Conservation (phyloP, 2,888 invertebrate genomes). For the Ellobium chinense region DNA sequence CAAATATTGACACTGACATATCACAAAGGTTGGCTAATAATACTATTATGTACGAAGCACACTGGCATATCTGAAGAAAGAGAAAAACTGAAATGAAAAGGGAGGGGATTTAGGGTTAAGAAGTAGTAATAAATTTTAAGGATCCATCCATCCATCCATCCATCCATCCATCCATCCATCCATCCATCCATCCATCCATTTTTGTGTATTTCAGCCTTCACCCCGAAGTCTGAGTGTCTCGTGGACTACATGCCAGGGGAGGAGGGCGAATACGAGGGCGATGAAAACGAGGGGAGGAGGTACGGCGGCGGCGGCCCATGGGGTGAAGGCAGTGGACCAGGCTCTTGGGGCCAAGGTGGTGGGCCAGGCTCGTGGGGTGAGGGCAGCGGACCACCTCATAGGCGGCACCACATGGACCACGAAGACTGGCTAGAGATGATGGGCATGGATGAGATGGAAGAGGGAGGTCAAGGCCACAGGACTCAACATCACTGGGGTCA, state of each 20-base stretch:
- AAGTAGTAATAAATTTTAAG: too few relatives aligned
- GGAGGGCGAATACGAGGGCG: background rate
- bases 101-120: too few relatives aligned
- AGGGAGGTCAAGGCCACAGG: background rate
- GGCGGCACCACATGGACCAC: background rate
- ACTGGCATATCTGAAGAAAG: too few relatives aligned
- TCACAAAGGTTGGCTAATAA: too few relatives aligned
- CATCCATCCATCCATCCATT: background rate
- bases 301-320: background rate
- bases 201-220: slow-evolving; percentile 13
- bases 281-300: background rate
- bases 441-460: slow-evolving; percentile 1
- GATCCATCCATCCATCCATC: too few relatives aligned
- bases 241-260: background rate
- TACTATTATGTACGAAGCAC: too few relatives aligned
- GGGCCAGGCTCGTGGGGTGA: background rate
- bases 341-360: background rate
- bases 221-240: slow-evolving; percentile 22
- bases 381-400: background rate
- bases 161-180: too few relatives aligned
- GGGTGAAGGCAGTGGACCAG: background rate
- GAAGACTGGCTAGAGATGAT: slow-evolving; percentile 15
- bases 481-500: background rate
- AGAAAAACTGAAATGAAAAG: too few relatives aligned
- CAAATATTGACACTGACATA: too few relatives aligned